phyloP scores from a whole-genome alignment of 2,113 vertebrate genomes.

The Salvator merianae region DNA sequence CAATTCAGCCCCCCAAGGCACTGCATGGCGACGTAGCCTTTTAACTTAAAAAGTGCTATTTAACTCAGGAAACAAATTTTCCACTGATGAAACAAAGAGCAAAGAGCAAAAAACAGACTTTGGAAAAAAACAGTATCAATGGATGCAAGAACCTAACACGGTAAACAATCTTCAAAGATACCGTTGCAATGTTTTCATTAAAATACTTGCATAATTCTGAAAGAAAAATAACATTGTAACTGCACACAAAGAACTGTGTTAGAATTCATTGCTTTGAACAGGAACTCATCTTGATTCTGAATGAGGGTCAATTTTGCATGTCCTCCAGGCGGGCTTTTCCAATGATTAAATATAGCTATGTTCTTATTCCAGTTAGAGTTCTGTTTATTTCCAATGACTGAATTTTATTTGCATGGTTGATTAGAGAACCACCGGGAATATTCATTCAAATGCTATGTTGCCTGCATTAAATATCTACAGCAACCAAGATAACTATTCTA shows the following conservation, averaged over 20 bases:
- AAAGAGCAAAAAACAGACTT: background rate
- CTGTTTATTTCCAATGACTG: background rate
- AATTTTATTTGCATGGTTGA: background rate
- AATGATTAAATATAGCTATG: background rate
- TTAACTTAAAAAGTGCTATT: background rate
- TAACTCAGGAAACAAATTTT: background rate
- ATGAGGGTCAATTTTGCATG: background rate
- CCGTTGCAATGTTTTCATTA: background rate
- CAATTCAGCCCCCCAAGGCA: no score
- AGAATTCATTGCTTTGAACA: background rate
- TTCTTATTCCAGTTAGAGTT: background rate
- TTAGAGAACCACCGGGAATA: background rate
- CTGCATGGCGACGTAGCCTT: background rate
- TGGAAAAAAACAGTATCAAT: background rate
- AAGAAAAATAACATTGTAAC: background rate
- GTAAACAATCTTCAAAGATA: background rate
- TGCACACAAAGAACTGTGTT: background rate
- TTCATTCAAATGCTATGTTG: background rate
- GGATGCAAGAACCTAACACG: background rate
- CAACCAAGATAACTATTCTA: background rate
- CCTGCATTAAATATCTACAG: background rate
- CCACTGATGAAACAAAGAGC: background rate
- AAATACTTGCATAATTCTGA: background rate
- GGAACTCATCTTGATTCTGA: background rate
- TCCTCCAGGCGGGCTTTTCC: background rate